Evolutionary conservation across 37 sponge, comb jelly and placozoan species (phyloP).

Genomic region (Cliona cf. orientalis): DNA sequence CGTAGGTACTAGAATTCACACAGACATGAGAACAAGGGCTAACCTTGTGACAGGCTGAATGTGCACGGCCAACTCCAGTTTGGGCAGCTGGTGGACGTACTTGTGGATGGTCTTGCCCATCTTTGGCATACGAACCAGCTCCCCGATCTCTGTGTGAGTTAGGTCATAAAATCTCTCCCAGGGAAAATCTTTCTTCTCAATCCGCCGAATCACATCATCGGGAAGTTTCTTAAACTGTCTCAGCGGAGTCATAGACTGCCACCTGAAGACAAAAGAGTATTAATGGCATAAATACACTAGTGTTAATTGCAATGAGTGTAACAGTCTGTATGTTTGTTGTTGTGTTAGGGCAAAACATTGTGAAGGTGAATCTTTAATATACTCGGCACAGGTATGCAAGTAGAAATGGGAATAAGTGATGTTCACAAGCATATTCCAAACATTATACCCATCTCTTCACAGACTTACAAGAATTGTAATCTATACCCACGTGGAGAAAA

Average conservation of each 20-base stretch:
- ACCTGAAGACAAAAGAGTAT: too few species aligned
- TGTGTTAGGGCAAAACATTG: too few species aligned
- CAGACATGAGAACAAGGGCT: background rate
- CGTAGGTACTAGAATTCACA: too few species aligned
- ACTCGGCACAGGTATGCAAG: too few species aligned
- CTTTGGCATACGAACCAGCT: slow-evolving; percentile 96
- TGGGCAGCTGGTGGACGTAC: slow-evolving; percentile 96
- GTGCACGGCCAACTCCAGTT: slow-evolving; percentile 94
- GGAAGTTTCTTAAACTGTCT: slow-evolving; percentile 98
- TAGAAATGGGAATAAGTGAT: too few species aligned
- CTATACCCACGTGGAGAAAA: too few species aligned
- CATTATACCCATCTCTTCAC: background rate
- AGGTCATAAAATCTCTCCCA: slow-evolving; percentile 97
- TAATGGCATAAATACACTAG: background rate
- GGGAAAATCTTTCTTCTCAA: slow-evolving; percentile 98
- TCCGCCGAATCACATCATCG: slow-evolving; percentile 92
- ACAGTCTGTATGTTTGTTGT: too few species aligned
- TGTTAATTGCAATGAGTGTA: background rate
- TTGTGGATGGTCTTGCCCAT: slow-evolving; percentile 98
- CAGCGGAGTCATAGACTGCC: slow-evolving; percentile 98
- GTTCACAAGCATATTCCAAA: too few species aligned
- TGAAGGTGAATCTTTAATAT: too few species aligned
- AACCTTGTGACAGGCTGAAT: slow-evolving; percentile 98
- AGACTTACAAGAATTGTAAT: background rate
- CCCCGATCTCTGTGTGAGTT: slow-evolving; percentile 93